These are phyloP conservation scores for Potorous gilbertii DNA, from an alignment of 2,797 vertebrate species.

Conservation along the genomic window DNA sequence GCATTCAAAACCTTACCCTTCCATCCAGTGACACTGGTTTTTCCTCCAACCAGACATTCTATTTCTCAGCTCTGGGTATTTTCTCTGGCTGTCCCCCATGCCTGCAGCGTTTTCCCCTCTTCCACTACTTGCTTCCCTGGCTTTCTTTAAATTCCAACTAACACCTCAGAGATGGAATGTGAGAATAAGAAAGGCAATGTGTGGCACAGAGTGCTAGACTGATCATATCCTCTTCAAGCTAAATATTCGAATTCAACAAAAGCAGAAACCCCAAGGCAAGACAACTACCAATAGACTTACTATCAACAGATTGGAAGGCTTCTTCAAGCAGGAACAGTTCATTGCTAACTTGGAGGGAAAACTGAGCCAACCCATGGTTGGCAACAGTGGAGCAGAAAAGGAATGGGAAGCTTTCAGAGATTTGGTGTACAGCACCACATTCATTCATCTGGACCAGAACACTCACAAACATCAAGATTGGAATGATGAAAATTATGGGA, in stretches of 20 bases:
- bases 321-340: background rate
- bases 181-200: background rate
- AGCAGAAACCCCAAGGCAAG: background rate
- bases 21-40: background rate
- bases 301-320: background rate
- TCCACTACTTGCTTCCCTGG: background rate
- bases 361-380: background rate
- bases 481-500: background rate
- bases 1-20: background rate
- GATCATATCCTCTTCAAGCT: background rate
- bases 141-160: background rate
- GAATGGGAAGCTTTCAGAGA: background rate
- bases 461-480: background rate
- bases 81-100: background rate
- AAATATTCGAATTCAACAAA: background rate
- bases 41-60: background rate
- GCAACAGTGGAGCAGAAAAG: background rate
- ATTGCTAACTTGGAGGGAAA: background rate
- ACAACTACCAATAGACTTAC: background rate
- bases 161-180: background rate
- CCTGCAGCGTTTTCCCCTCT: background rate
- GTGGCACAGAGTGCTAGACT: background rate
- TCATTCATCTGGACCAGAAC: background rate
- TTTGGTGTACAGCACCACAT: background rate
- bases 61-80: background rate